These are phyloP conservation scores for Pleuronectes platessa DNA, from an alignment of 2,113 vertebrate species.

Conservation along the genomic window DNA sequence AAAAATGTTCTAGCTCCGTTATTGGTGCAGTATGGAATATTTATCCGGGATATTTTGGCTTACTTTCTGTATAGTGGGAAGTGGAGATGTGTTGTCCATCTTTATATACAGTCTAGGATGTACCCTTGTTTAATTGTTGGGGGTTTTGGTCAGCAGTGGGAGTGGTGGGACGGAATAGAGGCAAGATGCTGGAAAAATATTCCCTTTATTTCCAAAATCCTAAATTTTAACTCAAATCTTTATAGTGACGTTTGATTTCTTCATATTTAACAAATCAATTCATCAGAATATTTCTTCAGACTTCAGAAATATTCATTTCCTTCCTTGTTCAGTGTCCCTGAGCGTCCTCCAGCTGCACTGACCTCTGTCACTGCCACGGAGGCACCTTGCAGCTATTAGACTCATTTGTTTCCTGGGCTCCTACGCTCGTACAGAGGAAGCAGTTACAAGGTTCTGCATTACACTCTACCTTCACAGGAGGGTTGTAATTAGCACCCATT, in stretches of 20 bases:
- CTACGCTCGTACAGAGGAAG: conserved; percentile 39
- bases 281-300: conserved; percentile 6
- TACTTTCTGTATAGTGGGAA: no score
- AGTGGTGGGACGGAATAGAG: no score
- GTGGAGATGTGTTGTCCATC: no score
- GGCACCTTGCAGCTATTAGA: conserved; percentile 65
- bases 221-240: no score
- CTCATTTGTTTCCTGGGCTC: conserved; percentile 66
- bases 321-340: conserved; percentile 48
- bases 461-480: conserved; percentile 39
- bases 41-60: no score
- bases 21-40: no score
- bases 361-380: conserved; percentile 59
- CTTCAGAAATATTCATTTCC: conserved; percentile 21
- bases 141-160: no score
- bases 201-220: no score
- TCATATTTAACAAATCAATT: conserved; percentile 24
- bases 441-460: conserved; percentile 28
- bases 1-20: no score
- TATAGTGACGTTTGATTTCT: not conserved
- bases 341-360: conserved; percentile 41
- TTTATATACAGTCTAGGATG: no score
- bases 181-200: no score
- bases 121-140: no score
- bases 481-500: conserved; percentile 64